Conservation (phyloP, 2,888 invertebrate species). For the Eustalomyia histrio region DNA sequence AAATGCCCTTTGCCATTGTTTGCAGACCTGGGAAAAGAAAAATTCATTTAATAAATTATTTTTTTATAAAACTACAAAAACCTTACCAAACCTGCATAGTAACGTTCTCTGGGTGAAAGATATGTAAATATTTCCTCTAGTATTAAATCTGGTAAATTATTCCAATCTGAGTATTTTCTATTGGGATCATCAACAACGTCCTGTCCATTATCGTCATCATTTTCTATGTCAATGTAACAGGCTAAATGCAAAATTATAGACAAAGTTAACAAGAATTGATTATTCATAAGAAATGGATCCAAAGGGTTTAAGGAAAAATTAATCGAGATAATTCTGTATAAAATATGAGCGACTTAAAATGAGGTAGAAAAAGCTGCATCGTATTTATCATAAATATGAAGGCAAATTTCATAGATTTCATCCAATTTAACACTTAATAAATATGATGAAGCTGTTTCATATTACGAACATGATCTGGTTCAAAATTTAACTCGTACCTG, state of each 20-base stretch:
- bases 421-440: no score
- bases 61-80: not conserved
- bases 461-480: no score
- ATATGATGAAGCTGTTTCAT: no score
- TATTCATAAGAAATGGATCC: no score
- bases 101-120: constrained; percentile 85
- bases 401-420: no score
- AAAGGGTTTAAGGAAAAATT: no score
- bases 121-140: constrained; percentile 87
- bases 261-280: no score
- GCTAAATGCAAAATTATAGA: constrained; percentile 72
- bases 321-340: no score
- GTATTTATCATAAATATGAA: no score
- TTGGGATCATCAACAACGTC: constrained; percentile 70
- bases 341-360: no score
- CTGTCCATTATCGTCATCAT: constrained; percentile 74
- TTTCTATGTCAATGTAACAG: constrained; percentile 80
- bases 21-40: constrained; percentile 73
- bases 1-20: constrained; percentile 85
- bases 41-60: not conserved
- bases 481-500: no score
- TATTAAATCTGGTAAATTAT: constrained; percentile 85
- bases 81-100: constrained; percentile 87
- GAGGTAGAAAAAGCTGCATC: no score
- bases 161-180: constrained; percentile 82